phyloP scores from a whole-genome alignment of 2,797 vertebrate genomes.

The Aselliscus stoliczkanus region DNA sequence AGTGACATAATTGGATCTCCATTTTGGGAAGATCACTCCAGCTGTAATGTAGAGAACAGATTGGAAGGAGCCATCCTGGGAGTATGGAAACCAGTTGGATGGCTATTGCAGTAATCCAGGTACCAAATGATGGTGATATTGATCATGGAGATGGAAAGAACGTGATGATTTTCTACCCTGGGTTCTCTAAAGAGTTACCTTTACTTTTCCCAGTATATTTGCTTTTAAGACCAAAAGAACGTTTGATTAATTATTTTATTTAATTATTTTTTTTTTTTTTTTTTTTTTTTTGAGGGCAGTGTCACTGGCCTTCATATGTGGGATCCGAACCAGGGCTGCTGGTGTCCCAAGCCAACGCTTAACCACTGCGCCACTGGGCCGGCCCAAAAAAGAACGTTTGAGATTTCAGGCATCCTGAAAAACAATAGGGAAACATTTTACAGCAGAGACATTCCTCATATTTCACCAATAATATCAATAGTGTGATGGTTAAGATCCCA shows the following conservation, averaged over 20 bases:
- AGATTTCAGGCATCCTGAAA: conserved; percentile 5
- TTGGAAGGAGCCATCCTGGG: background rate
- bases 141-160: background rate
- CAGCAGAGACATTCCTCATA: background rate
- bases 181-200: background rate
- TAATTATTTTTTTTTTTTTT: too few relatives aligned
- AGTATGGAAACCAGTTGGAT: background rate
- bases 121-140: background rate
- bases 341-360: too few relatives aligned
- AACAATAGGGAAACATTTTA: background rate
- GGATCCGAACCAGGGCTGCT: too few relatives aligned
- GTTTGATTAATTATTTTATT: too few relatives aligned
- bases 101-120: background rate
- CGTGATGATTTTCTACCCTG: background rate
- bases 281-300: too few relatives aligned
- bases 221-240: background rate
- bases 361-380: too few relatives aligned
- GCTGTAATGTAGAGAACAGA: background rate
- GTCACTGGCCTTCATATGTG: too few relatives aligned
- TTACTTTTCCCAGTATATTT: background rate
- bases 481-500: background rate
- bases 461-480: background rate
- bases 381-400: conserved; percentile 16
- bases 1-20: background rate
- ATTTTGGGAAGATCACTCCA: background rate